These are phyloP conservation scores for Onychostoma macrolepis DNA, from an alignment of 2,113 vertebrate genomes.

Conservation along the genomic window DNA sequence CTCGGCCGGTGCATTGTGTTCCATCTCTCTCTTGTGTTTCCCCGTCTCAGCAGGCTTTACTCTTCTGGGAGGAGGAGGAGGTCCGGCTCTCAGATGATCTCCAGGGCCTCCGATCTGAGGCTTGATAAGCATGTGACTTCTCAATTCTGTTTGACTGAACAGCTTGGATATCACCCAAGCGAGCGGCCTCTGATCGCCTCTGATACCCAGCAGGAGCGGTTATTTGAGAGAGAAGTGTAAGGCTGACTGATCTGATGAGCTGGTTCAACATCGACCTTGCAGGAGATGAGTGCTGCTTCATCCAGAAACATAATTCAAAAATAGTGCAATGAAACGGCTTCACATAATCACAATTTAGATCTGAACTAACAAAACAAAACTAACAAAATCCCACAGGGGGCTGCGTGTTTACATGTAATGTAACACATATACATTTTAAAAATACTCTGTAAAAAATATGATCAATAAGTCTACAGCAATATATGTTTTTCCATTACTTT, in stretches of 20 bases:
- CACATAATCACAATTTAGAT: background rate
- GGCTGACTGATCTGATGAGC: background rate
- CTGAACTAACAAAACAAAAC: background rate
- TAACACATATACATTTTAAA: too few species aligned
- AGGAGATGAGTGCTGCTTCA: background rate
- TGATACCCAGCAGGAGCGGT: background rate
- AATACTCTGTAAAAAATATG: background rate
- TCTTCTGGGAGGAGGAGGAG: constrained; percentile 29
- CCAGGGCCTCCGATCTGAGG: constrained; percentile 5
- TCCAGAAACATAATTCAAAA: background rate
- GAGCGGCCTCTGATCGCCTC: background rate
- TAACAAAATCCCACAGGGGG: background rate
- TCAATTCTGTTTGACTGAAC: background rate
- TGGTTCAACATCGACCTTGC: background rate
- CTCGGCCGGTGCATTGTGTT: constrained; percentile 26
- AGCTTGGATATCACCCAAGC: background rate
- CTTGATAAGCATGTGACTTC: constrained; percentile 32
- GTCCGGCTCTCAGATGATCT: constrained; percentile 31
- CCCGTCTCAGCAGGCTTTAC: constrained; percentile 28
- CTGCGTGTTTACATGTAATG: too few species aligned
- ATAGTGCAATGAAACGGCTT: background rate
- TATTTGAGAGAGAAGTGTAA: constrained; percentile 8
- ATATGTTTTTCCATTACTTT: background rate
- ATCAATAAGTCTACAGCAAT: background rate
- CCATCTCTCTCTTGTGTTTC: constrained; percentile 33